Evolutionary conservation across 2,797 vertebrate genomes (phyloP).

Genomic region (Liparis tanakae): DNA sequence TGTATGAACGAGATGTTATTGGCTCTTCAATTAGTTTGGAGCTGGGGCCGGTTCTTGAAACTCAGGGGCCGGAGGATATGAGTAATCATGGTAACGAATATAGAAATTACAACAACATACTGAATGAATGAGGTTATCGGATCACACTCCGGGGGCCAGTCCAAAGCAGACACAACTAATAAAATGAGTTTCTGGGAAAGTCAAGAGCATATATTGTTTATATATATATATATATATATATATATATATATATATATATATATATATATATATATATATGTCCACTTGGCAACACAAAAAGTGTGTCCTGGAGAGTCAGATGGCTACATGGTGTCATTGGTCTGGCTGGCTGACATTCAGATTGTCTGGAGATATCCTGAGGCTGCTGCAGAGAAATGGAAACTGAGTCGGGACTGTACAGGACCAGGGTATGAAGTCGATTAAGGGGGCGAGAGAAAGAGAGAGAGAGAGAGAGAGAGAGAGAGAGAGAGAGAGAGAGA

Average conservation of each 20-base stretch:
- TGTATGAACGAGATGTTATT: no score
- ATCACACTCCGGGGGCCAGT: no score
- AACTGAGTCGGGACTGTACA: constrained; percentile 32
- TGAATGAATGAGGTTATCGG: no score
- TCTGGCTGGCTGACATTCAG: constrained; percentile 51
- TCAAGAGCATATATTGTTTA: no score
- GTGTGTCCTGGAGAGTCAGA: constrained; percentile 28
- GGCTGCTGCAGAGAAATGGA: constrained; percentile 44
- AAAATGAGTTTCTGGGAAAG: no score
- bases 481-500: not conserved
- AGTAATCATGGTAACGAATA: no score
- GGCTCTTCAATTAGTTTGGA: no score
- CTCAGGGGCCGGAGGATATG: no score
- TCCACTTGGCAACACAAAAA: constrained; percentile 36
- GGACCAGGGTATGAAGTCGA: constrained; percentile 49
- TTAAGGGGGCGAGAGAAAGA: constrained; percentile 21
- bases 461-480: not conserved
- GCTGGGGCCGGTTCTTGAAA: no score
- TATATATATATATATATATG: constrained; percentile 2
- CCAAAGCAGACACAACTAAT: no score
- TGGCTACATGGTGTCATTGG: constrained; percentile 31
- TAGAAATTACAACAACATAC: no score
- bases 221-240: no score
- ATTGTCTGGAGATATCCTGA: constrained; percentile 49
- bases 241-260: constrained; percentile 5